phyloP scores from a whole-genome alignment of 2,888 invertebrate species.

The Spilarctia lutea region DNA sequence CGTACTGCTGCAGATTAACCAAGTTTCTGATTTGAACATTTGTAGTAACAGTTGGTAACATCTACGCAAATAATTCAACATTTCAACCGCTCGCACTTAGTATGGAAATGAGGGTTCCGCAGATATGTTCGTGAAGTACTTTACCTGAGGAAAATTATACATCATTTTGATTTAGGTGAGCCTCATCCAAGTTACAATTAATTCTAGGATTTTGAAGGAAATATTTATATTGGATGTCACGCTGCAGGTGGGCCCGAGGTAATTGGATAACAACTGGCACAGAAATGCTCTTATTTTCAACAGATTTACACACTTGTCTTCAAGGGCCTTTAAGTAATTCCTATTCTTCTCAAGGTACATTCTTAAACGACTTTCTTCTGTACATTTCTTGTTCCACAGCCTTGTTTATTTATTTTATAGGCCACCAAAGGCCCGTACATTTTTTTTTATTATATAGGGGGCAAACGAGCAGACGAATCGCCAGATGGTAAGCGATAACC shows the following conservation, averaged over 20 bases:
- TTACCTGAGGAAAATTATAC: constrained; percentile 46
- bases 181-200: constrained; percentile 35
- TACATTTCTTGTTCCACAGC: too few species aligned
- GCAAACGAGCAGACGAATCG: too few species aligned
- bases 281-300: background rate
- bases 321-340: too few species aligned
- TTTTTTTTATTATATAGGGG: too few species aligned
- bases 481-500: too few species aligned
- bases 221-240: constrained; percentile 25
- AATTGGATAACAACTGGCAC: background rate
- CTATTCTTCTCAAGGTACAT: too few species aligned
- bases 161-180: constrained; percentile 53
- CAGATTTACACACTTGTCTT: too few species aligned
- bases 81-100: constrained; percentile 43
- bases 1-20: background rate
- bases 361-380: too few species aligned
- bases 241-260: background rate
- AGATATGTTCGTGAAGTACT: constrained; percentile 31
- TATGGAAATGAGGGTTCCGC: constrained; percentile 48
- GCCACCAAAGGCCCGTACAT: too few species aligned
- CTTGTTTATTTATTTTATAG: too few species aligned
- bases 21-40: constrained; percentile 11
- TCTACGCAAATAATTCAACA: constrained; percentile 40
- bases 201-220: constrained; percentile 31
- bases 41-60: constrained; percentile 11